phyloP scores from a whole-genome alignment of 1,140 invertebrate species.

The Achroia grisella region DNA sequence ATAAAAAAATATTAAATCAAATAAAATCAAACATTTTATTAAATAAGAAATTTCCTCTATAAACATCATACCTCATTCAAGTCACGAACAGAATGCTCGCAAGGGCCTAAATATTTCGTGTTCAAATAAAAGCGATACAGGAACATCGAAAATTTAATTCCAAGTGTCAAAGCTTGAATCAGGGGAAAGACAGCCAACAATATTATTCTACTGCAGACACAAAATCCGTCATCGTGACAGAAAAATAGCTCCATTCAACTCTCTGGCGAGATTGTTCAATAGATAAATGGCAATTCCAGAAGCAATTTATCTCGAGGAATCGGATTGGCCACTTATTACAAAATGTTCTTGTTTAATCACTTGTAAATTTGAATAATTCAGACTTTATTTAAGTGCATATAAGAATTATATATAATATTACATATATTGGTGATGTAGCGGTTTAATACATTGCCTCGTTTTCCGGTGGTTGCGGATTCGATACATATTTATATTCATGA shows the following conservation, averaged over 20 bases:
- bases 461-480: no score
- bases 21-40: no score
- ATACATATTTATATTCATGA: no score
- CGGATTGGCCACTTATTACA: slow-evolving; percentile 3
- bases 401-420: no score
- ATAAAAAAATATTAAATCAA: no score
- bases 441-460: no score
- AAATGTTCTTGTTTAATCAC: slow-evolving; percentile 1
- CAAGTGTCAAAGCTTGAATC: background rate
- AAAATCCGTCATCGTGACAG: slow-evolving; percentile 13
- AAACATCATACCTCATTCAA: background rate
- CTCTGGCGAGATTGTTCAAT: slow-evolving; percentile 6
- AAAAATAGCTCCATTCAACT: slow-evolving; percentile 16
- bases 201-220: background rate
- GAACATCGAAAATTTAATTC: background rate
- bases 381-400: no score
- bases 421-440: no score
- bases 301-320: slow-evolving; percentile 12
- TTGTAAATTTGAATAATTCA: slow-evolving; percentile 4
- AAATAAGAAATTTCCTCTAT: no score
- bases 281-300: slow-evolving; percentile 13
- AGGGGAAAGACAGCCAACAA: background rate
- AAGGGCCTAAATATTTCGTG: no score
- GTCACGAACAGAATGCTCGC: background rate
- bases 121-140: no score